These are phyloP conservation scores for Drosophila orosa DNA, from an alignment of 1,140 invertebrate genomes.

Conservation along the genomic window DNA sequence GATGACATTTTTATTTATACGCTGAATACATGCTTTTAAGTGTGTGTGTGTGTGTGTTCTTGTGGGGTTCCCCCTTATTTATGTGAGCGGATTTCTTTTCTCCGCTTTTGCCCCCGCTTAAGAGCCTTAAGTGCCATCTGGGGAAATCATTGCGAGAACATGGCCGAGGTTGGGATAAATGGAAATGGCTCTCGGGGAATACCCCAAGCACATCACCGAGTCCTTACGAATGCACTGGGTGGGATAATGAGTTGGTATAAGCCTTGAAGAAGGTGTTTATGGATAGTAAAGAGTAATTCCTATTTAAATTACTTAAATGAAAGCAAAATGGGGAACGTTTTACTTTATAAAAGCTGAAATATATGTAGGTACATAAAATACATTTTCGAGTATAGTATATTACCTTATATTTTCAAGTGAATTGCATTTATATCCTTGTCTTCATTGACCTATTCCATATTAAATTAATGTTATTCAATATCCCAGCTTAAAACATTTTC, in stretches of 20 bases:
- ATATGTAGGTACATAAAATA: background rate
- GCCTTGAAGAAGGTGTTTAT: conserved; percentile 26
- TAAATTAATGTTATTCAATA: conserved; percentile 6
- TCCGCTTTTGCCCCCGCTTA: conserved; percentile 28
- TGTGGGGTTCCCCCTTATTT: conserved; percentile 48
- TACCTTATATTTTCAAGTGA: too few species aligned
- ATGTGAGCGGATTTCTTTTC: conserved; percentile 48
- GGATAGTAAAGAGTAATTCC: conserved; percentile 4
- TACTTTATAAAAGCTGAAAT: background rate
- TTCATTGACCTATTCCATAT: conserved; percentile 14
- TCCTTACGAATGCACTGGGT: conserved; percentile 15
- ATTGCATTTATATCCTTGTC: too few species aligned
- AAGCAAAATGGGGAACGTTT: background rate
- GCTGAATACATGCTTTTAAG: conserved; percentile 2
- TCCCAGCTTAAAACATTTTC: conserved; percentile 16
- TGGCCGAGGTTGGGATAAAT: conserved; percentile 43
- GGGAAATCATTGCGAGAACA: conserved; percentile 61
- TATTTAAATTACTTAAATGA: background rate
- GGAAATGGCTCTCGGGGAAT: conserved; percentile 38
- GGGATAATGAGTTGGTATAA: conserved; percentile 36
- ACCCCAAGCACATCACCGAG: background rate
- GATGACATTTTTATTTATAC: conserved; percentile 74
- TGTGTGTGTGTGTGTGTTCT: conserved; percentile 6
- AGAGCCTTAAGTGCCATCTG: conserved; percentile 64
- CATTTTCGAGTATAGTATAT: too few species aligned